A percentile compares a stretch with the other conserved stretches of the same genome.
Evolutionary conservation across 1,140 invertebrate species (phyloP).

Genomic region (Dufourea novaeangliae): DNA sequence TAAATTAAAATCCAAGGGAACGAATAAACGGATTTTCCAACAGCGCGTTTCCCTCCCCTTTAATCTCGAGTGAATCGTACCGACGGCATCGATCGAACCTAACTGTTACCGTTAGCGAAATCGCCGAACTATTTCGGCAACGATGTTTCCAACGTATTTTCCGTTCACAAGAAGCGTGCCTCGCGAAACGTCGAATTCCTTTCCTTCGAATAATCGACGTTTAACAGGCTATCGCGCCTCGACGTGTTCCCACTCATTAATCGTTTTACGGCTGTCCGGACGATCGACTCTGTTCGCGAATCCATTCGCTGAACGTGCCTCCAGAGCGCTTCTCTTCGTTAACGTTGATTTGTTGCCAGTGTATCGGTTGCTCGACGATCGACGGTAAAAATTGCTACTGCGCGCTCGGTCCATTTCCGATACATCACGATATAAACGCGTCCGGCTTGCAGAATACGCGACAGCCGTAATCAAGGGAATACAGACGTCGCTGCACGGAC

Average conservation of each 20-base stretch:
- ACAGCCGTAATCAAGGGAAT: constrained; percentile 10
- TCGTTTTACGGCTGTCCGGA: not conserved
- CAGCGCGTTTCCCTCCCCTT: not conserved
- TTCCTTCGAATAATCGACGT: not conserved
- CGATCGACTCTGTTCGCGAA: not conserved
- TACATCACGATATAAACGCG: not conserved
- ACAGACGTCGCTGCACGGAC: constrained; percentile 11
- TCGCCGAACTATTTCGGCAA: not conserved
- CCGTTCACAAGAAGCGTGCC: not conserved
- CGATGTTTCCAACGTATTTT: not conserved
- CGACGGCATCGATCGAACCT: constrained; percentile 7
- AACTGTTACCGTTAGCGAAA: not conserved
- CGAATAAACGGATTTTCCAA: not conserved
- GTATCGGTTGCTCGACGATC: not conserved
- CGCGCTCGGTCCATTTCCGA: not conserved
- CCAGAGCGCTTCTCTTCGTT: not conserved
- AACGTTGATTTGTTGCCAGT: constrained; percentile 47
- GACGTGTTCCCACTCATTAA: constrained; percentile 20
- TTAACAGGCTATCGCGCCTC: not conserved
- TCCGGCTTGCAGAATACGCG: not conserved
- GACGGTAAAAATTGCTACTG: not conserved
- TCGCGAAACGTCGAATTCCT: not conserved
- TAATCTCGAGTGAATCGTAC: not conserved
- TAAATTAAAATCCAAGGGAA: not conserved
- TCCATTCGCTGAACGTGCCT: not conserved